phyloP scores from a whole-genome alignment of 1,140 invertebrate species.

The Dryas iulia region DNA sequence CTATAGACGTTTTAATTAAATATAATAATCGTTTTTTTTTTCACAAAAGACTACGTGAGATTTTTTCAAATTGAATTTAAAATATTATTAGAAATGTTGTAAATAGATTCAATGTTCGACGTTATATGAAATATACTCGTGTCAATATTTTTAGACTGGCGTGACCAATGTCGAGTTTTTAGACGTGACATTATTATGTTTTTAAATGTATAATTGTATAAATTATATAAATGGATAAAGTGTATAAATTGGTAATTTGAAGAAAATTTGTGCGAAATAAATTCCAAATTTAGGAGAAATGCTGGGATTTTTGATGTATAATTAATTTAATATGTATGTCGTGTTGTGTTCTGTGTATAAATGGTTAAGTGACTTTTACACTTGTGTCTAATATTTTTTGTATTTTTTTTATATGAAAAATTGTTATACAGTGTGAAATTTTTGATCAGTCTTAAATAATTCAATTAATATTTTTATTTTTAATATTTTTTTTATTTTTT shows the following conservation, averaged over 20 bases:
- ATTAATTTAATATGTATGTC: neutral
- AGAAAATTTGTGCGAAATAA: neutral
- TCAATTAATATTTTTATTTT: too few relatives aligned
- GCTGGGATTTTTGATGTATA: neutral
- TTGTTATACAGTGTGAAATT: neutral
- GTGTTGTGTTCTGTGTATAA: neutral
- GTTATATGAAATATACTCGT: slow-evolving; percentile 1
- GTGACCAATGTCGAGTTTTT: slow-evolving; percentile 11
- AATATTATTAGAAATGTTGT: neutral
- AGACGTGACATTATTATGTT: slow-evolving; percentile 4
- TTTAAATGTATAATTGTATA: neutral
- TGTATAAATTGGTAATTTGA: neutral
- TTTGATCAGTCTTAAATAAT: too few relatives aligned
- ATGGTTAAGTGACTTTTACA: neutral
- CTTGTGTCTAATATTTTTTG: neutral
- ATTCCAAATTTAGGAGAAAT: neutral
- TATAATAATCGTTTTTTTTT: neutral
- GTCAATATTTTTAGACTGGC: slow-evolving; percentile 16
- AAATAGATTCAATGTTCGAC: neutral
- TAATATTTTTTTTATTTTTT: neutral
- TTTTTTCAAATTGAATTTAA: neutral
- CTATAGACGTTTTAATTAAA: neutral
- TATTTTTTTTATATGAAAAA: neutral
- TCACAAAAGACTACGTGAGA: neutral
- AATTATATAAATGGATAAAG: neutral